Percentiles rank a stretch among this genome's conserved stretches.
phyloP scores from a whole-genome alignment of 2,797 vertebrate genomes.

The Brachymystax lenok region DNA sequence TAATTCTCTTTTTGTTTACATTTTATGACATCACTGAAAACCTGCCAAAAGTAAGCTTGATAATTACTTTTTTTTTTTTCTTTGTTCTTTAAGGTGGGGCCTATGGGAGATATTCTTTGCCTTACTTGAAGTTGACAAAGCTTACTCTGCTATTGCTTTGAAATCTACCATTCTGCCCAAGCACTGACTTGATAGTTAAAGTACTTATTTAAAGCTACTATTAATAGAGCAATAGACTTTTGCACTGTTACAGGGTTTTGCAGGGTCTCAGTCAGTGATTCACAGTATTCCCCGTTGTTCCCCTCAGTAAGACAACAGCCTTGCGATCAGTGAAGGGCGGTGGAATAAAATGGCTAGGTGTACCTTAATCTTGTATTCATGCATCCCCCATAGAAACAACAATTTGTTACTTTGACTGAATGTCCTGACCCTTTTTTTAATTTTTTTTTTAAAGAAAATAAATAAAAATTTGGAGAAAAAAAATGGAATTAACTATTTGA shows the following conservation, averaged over 20 bases:
- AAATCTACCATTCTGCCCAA: slow-evolving; percentile 57
- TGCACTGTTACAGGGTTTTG: slow-evolving; percentile 85
- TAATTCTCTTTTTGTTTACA: slow-evolving; percentile 61
- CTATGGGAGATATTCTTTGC: slow-evolving; percentile 52
- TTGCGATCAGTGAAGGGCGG: slow-evolving; percentile 83
- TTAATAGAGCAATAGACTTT: slow-evolving; percentile 76
- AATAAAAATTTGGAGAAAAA: slow-evolving; percentile 54
- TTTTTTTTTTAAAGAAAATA: slow-evolving; percentile 3
- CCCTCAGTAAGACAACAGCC: slow-evolving; percentile 54
- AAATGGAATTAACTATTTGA: slow-evolving; percentile 78
- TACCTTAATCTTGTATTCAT: slow-evolving; percentile 32
- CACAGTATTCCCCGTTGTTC: slow-evolving; percentile 57
- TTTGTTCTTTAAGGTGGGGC: background rate
- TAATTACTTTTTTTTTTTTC: slow-evolving; percentile 20
- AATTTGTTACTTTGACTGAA: slow-evolving; percentile 59
- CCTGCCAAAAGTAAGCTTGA: slow-evolving; percentile 70
- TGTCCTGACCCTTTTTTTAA: no score
- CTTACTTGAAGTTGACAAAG: slow-evolving; percentile 66
- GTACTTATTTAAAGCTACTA: slow-evolving; percentile 64
- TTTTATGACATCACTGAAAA: slow-evolving; percentile 64
- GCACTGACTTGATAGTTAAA: slow-evolving; percentile 58
- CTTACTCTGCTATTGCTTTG: slow-evolving; percentile 38
- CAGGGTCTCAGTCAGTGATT: slow-evolving; percentile 87
- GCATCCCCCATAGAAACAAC: slow-evolving; percentile 71
- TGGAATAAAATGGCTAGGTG: slow-evolving; percentile 78